Evolutionary conservation across 2,888 invertebrate species (phyloP).

Genomic region (Caenorhabditis panamensis): DNA sequence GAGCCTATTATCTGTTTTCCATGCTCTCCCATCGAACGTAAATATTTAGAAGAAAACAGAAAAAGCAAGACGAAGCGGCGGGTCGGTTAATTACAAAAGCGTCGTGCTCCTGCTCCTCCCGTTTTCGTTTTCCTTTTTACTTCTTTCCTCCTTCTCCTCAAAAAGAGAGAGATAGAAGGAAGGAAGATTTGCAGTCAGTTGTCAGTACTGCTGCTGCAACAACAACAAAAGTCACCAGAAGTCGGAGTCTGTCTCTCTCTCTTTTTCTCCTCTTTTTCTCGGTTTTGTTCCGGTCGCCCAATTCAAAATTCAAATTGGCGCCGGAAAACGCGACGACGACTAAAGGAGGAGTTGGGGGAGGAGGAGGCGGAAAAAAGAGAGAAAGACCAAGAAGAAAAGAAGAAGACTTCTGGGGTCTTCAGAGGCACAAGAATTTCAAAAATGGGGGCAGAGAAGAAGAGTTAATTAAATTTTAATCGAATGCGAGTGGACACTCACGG

Average conservation of each 20-base stretch:
- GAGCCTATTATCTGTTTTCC: conserved; percentile 16
- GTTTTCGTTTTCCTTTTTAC: neutral
- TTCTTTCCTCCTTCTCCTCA: neutral
- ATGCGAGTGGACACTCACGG: conserved; percentile 7
- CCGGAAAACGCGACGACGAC: conserved; percentile 53
- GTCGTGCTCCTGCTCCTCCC: neutral
- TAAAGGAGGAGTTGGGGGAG: neutral
- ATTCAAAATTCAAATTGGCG: conserved; percentile 62
- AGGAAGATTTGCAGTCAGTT: conserved; percentile 13
- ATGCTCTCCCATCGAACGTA: neutral
- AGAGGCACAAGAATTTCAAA: neutral
- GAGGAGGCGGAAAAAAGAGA: neutral
- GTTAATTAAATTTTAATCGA: conserved; percentile 47
- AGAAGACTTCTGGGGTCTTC: neutral
- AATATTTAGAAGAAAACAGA: neutral
- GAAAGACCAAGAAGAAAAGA: conserved; percentile 7
- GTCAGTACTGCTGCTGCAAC: conserved; percentile 12
- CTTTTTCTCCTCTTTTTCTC: no score
- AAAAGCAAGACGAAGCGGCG: conserved; percentile 1
- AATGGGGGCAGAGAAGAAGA: conserved; percentile 9
- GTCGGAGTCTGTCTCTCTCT: no score
- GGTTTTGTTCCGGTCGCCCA: conserved; percentile 51
- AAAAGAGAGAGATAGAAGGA: neutral
- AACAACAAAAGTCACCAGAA: conserved; percentile 12
- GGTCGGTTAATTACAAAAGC: conserved; percentile 20